Evolutionary conservation across 2,113 vertebrate genomes (phyloP), one percentile per base, ranked within the genome.

Genomic region (Fregata magnificens): DNA sequence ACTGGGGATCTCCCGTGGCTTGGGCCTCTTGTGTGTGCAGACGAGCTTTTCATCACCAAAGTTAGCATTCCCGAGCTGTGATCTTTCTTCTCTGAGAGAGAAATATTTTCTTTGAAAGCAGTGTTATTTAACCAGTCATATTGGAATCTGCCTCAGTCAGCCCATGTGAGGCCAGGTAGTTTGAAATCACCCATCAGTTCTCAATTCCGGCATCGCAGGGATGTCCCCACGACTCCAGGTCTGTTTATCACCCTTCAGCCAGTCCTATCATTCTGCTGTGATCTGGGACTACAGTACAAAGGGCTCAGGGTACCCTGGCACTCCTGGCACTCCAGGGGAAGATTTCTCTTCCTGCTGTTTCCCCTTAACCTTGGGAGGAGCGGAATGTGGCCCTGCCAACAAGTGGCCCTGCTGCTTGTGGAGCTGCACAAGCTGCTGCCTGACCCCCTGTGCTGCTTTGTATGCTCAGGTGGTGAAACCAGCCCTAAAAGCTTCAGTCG

Each of bases 331-430:
- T 34, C 32, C 56, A 62, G 49, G 40, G 45, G 14, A 38, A 36
- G 22, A 20, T 10, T 86, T 38, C 11, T 52, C 9, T 29, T 78
- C 14, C 65, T 70, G 40, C 38, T 45, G 0, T 73, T 53, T 49
- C 7, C 55, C 29, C 32, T 36, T 55, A 50, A 47, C 36, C 24
- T 25, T 34, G 45, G n/a, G 21, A 82, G 52, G 28, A 29, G 10
- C 6, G 28, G 8, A 28, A 32, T 29, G 28, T 32, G 44, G n/a
- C 32, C 36, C 63, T 40, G 29, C 22, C 40, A 29, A n/a, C 4
- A 47, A 65, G 24, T 38, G 20, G 29, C 11, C 42, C 49, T 81
- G 29, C 6, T 1, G 0, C 19, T 21, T 3, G 1, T 18, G 29
- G n/a, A 81, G 28, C 31, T 42, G 36, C n/a, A 47, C 31, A 66